These are phyloP conservation scores for Cyprinodon diabolis DNA, from an alignment of 2,797 vertebrate species.

Conservation along the genomic window DNA sequence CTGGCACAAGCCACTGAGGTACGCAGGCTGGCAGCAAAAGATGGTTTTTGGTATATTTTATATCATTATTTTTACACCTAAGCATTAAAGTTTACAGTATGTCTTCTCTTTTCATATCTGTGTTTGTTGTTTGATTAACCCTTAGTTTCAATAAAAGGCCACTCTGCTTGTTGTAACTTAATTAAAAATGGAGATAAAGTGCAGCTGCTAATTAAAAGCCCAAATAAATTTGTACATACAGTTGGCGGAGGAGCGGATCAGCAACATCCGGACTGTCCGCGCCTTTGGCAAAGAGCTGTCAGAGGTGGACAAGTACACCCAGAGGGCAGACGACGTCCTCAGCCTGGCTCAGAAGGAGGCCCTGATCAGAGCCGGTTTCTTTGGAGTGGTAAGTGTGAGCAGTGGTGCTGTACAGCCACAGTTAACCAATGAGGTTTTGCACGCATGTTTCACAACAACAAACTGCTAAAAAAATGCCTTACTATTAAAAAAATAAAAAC, in stretches of 20 bases:
- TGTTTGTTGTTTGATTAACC: not conserved
- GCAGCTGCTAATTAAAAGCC: slow-evolving; percentile 15
- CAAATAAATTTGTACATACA: slow-evolving; percentile 56
- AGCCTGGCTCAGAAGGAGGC: slow-evolving; percentile 89
- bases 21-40: slow-evolving; percentile 4
- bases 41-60: not conserved
- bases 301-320: slow-evolving; percentile 85
- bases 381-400: slow-evolving; percentile 87
- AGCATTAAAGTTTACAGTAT: not conserved
- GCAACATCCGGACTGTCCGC: slow-evolving; percentile 94
- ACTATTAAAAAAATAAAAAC: not conserved
- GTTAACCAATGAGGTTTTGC: slow-evolving; percentile 36
- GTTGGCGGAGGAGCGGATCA: slow-evolving; percentile 95
- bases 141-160: not conserved
- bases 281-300: slow-evolving; percentile 93
- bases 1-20: slow-evolving; percentile 96
- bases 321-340: slow-evolving; percentile 85
- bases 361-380: slow-evolving; percentile 88
- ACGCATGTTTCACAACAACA: slow-evolving; percentile 20
- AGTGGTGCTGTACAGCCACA: slow-evolving; percentile 30
- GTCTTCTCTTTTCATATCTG: not conserved
- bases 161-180: not conserved
- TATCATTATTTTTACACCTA: not conserved
- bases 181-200: slow-evolving; percentile 25
- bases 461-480: slow-evolving; percentile 13